Evolutionary conservation across 2,113 vertebrate species (phyloP).

Genomic region (Salvator merianae): DNA sequence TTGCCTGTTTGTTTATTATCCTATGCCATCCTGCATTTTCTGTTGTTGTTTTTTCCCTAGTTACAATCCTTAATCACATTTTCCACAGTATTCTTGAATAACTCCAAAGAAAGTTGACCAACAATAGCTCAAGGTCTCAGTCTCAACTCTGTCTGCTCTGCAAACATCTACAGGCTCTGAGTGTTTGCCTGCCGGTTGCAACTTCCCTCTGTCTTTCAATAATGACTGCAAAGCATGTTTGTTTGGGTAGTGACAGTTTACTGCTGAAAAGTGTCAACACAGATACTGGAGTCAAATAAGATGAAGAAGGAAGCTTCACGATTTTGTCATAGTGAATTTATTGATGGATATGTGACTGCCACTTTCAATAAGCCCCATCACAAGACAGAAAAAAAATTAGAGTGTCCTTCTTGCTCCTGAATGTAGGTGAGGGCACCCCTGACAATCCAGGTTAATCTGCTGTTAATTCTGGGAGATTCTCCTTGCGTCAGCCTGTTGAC

Average conservation of each 20-base stretch:
- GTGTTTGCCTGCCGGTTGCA: not conserved
- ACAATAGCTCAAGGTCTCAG: not conserved
- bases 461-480: conserved; percentile 53
- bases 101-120: not conserved
- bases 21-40: no score
- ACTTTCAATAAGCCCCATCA: not conserved
- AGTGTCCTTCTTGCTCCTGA: not conserved
- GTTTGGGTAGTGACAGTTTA: not conserved
- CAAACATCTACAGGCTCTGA: not conserved
- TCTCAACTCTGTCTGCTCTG: not conserved
- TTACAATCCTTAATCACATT: no score
- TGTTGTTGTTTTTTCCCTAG: no score
- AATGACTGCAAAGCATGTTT: not conserved
- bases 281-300: not conserved
- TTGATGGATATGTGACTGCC: not conserved
- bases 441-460: conserved; percentile 34
- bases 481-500: conserved; percentile 38
- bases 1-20: no score
- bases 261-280: not conserved
- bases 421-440: not conserved
- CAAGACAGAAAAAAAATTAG: conserved; percentile 22
- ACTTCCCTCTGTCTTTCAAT: not conserved
- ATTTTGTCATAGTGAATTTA: not conserved
- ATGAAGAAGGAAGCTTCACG: not conserved
- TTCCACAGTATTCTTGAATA: not conserved